Base-by-base conservation (phyloP, 2,797 vertebrate genomes). In the Sebastes ruberrimus region DNA sequence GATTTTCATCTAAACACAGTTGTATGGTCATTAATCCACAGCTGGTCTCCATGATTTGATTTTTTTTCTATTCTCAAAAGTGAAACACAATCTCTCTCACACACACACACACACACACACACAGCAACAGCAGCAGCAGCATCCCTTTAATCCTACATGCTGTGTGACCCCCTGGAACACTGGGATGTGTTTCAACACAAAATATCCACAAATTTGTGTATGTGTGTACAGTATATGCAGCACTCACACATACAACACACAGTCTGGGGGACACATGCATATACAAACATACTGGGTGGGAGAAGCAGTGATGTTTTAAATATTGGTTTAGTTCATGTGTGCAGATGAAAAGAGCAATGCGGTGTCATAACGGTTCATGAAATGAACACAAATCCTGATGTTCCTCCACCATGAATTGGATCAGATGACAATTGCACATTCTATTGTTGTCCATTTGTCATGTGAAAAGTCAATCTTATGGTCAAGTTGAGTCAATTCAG, bases 121-220 rank as follows among this genome's bases (percentile, higher is more conserved):
- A 23, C 8, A 11, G 22, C 13, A 42, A 42, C 38, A 42, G 38
- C 8, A 11, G 22, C 13, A 42, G 13, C 38, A 42, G 49, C 69
- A 35, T 72, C 10, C 16, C 64, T 75, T 74, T 75, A 38, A 78
- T 72, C 57, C 27, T 42, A 64, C 56, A 73, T 68, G 56, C 63
- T 64, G n/a, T 76, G 16, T 76, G 38, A 53, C 68, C 67, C 72
- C 32, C 63, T 14, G 49, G 52, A 67, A 76, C 38, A 27, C 62
- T 30, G 10, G 23, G 18, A 71, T 46, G 56, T 53, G 42, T 38
- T 78, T 61, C 10, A 25, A 55, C 11, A 63, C 23, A 32, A 70
- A 62, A 38, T 5, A 18, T n/a, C 25, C 9, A 22, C 49, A 68
- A 13, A 25, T 27, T 6, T 64, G 52, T 52, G 46, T 49, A 20